Conservation (phyloP, 2,888 invertebrate genomes). For the Ichneumoninae sp. region DNA sequence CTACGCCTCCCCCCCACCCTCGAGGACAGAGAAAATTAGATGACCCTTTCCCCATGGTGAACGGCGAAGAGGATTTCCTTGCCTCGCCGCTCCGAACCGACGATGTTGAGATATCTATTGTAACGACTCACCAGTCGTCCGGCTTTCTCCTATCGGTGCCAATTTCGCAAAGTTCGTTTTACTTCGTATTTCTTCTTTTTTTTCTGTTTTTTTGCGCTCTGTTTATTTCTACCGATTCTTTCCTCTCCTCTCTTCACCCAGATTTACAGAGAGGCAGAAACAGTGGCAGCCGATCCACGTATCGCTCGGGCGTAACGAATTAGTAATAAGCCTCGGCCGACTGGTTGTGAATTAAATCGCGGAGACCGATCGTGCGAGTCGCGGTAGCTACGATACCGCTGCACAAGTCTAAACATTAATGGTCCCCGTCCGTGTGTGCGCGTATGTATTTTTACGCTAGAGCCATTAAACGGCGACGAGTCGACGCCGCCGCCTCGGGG, state of each 20-base stretch:
- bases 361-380: slow-evolving; percentile 30
- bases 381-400: slow-evolving; percentile 18
- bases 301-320: slow-evolving; percentile 65
- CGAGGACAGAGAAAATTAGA: slow-evolving; percentile 53
- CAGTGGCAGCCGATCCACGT: slow-evolving; percentile 58
- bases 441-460: slow-evolving; percentile 56
- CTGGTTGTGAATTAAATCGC: slow-evolving; percentile 52
- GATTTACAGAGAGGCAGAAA: slow-evolving; percentile 35
- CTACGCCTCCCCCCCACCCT: not conserved
- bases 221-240: slow-evolving; percentile 21
- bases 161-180: slow-evolving; percentile 55
- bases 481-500: slow-evolving; percentile 53
- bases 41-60: slow-evolving; percentile 34
- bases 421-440: slow-evolving; percentile 23
- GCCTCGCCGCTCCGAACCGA: not conserved
- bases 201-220: slow-evolving; percentile 8
- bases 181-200: not conserved
- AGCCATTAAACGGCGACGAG: slow-evolving; percentile 63
- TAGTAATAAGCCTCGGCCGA: slow-evolving; percentile 47
- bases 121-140: slow-evolving; percentile 56
- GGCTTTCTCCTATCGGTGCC: slow-evolving; percentile 66
- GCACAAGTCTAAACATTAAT: slow-evolving; percentile 58
- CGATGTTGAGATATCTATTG: slow-evolving; percentile 52
- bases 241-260: slow-evolving; percentile 55
- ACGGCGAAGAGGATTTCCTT: slow-evolving; percentile 43